Evolutionary conservation across 2,888 invertebrate genomes (phyloP).

Genomic region (Plebejus argus): DNA sequence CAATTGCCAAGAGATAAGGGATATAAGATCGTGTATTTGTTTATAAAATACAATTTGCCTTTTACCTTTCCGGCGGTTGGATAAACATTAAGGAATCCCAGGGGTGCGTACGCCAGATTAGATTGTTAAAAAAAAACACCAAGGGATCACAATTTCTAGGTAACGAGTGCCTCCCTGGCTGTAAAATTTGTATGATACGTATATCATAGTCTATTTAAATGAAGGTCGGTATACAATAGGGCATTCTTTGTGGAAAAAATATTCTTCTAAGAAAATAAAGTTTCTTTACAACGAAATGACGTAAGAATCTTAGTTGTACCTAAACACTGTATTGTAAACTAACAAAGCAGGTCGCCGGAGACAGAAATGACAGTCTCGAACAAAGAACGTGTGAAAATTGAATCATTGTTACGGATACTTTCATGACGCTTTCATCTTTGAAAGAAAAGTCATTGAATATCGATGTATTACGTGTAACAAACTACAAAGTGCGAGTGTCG

Average conservation of each 20-base stretch:
- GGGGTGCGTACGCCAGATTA: not conserved
- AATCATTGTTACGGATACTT: slow-evolving; percentile 23
- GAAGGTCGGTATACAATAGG: not conserved
- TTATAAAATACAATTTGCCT: slow-evolving; percentile 24
- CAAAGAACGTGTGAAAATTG: slow-evolving; percentile 19
- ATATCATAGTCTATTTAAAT: not conserved
- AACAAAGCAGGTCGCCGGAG: slow-evolving; percentile 16
- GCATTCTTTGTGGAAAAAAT: not conserved
- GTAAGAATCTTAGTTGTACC: not conserved
- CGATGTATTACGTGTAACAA: slow-evolving; percentile 18
- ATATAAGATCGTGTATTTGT: not conserved
- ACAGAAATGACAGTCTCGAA: slow-evolving; percentile 11
- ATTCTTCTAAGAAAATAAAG: slow-evolving; percentile 6
- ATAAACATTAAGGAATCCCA: slow-evolving; percentile 22
- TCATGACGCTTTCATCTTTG: slow-evolving; percentile 12
- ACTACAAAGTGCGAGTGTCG: slow-evolving; percentile 6
- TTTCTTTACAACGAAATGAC: not conserved
- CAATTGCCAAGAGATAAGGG: not conserved
- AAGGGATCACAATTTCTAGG: not conserved
- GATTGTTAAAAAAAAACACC: slow-evolving; percentile 5
- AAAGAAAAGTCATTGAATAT: slow-evolving; percentile 29
- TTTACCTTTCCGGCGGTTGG: slow-evolving; percentile 8
- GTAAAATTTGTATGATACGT: not conserved
- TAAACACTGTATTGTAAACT: slow-evolving; percentile 10
- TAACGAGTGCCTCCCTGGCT: not conserved